These are phyloP conservation scores for Urocitellus parryii DNA, from an alignment of 2,113 vertebrate genomes.

Conservation along the genomic window DNA sequence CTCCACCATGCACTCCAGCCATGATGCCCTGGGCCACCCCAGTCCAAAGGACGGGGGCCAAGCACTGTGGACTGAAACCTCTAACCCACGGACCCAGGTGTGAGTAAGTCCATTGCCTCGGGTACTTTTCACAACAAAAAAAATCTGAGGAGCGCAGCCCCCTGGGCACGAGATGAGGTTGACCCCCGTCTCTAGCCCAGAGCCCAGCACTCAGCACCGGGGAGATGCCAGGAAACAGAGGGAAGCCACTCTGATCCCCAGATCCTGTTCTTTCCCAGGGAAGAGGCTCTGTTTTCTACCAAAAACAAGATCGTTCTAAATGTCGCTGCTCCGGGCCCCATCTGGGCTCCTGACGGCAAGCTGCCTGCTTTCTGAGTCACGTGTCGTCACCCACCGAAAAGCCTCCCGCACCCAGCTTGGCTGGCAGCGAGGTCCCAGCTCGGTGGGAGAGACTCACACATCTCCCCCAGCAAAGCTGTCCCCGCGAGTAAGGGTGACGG, in stretches of 20 bases:
- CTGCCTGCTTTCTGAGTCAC: slow-evolving; percentile 65
- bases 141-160: not conserved
- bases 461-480: not conserved
- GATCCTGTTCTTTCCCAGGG: not conserved
- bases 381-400: slow-evolving; percentile 45
- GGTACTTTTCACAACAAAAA: not conserved
- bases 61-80: not conserved
- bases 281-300: slow-evolving; percentile 62
- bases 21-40: not conserved
- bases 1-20: too few relatives aligned
- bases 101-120: not conserved
- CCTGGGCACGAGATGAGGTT: not conserved
- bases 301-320: slow-evolving; percentile 69
- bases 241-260: not conserved
- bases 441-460: accelerated
- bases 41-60: not conserved
- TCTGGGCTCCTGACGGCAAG: slow-evolving; percentile 69
- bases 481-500: accelerated
- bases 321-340: slow-evolving; percentile 62
- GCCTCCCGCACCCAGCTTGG: not conserved
- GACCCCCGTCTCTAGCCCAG: not conserved
- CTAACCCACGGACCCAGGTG: not conserved
- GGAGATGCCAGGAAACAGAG: not conserved
- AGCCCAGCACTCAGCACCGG: accelerated
- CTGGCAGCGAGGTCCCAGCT: not conserved